Conservation (phyloP, 2,113 vertebrate genomes). For the Pluvianellus socialis region DNA sequence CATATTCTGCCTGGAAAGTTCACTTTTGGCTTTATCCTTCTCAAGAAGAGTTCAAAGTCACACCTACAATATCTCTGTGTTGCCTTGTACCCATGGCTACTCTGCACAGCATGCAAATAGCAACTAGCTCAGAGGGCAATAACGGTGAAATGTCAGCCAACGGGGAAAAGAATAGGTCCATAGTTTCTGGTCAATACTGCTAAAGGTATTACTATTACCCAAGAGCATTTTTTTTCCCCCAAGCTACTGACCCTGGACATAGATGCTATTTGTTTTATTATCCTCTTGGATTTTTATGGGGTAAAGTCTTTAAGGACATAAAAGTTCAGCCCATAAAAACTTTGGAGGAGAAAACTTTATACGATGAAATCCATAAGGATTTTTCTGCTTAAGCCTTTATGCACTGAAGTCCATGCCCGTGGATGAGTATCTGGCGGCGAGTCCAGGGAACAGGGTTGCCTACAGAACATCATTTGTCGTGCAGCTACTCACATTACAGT, state of each 20-base stretch:
- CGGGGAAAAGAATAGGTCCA: not conserved
- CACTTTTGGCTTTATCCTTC: not conserved
- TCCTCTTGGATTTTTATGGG: slow-evolving; percentile 42
- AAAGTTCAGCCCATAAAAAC: slow-evolving; percentile 48
- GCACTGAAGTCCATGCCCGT: not conserved
- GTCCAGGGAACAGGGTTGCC: not conserved
- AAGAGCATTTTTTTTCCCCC: not conserved
- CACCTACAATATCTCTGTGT: not conserved
- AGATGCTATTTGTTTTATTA: slow-evolving; percentile 49
- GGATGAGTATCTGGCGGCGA: not conserved
- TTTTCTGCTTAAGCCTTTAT: slow-evolving; percentile 6
- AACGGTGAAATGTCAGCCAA: not conserved
- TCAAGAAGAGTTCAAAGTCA: not conserved
- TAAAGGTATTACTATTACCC: slow-evolving; percentile 1
- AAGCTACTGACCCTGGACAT: not conserved
- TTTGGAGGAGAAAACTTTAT: slow-evolving; percentile 55
- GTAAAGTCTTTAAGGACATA: slow-evolving; percentile 37
- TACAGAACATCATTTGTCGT: not conserved
- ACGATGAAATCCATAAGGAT: not conserved
- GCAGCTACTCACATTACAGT: not conserved
- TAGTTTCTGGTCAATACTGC: slow-evolving; percentile 22
- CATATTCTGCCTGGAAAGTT: not conserved
- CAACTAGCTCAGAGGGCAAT: not conserved
- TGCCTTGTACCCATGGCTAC: not conserved
- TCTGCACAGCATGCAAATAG: not conserved